Evolutionary conservation across 2,797 vertebrate genomes (phyloP).

Genomic region (Falco berigora): DNA sequence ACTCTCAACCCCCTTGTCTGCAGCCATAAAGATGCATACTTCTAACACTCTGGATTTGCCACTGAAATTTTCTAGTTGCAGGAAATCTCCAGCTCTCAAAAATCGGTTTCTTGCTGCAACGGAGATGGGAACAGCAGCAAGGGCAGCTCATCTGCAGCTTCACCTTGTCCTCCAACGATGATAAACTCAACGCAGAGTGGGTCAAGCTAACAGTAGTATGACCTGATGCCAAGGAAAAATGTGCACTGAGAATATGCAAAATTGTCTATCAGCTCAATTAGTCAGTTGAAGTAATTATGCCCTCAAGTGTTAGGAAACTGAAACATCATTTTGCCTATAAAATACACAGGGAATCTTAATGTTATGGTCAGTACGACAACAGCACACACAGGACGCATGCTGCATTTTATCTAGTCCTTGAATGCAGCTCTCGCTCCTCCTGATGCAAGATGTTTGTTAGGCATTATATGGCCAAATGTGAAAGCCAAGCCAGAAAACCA

Average conservation of each 20-base stretch:
- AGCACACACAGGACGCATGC: not conserved
- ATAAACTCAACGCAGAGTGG: not conserved
- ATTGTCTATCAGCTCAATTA: not conserved
- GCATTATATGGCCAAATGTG: not conserved
- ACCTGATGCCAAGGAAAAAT: not conserved
- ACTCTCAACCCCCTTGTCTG: not conserved
- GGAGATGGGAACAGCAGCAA: not conserved
- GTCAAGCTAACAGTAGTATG: not conserved
- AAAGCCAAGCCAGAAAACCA: not conserved
- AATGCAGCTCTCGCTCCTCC: not conserved
- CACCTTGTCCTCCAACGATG: not conserved
- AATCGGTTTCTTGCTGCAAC: not conserved
- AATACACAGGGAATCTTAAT: not conserved
- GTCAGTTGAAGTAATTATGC: slow-evolving; percentile 20
- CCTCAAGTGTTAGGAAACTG: slow-evolving; percentile 28
- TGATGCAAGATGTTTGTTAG: not conserved
- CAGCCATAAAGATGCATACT: not conserved
- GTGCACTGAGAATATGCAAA: not conserved
- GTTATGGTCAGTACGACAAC: not conserved
- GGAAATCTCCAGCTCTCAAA: not conserved
- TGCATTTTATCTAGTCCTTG: not conserved
- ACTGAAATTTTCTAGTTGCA: not conserved
- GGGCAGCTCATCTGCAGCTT: not conserved
- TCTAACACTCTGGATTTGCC: not conserved
- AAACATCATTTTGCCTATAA: slow-evolving; percentile 12